phyloP scores from a whole-genome alignment of 2,113 vertebrate genomes.

The Trichomycterus rosablanca region DNA sequence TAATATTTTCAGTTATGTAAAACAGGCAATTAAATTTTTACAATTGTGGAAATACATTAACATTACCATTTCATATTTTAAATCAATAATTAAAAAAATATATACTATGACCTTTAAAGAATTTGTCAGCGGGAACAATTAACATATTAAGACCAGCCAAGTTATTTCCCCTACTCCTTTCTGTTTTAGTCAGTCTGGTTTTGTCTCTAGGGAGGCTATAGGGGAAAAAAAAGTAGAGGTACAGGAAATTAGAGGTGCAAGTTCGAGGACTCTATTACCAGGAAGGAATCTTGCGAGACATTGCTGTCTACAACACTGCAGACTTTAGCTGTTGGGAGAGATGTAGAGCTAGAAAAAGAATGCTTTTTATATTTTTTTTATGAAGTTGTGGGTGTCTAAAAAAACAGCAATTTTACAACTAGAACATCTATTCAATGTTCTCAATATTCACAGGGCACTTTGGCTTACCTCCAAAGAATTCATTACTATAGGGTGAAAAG shows the following conservation, averaged over 20 bases:
- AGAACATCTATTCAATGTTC: slow-evolving; percentile 37
- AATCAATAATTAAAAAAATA: slow-evolving; percentile 49
- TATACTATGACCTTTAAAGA: slow-evolving; percentile 58
- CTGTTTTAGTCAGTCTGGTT: slow-evolving; percentile 25
- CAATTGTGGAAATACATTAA: slow-evolving; percentile 49
- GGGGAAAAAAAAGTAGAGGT: slow-evolving; percentile 54
- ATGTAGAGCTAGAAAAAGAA: neutral
- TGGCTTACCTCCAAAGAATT: slow-evolving; percentile 45
- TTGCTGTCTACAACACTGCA: slow-evolving; percentile 13
- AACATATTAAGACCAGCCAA: slow-evolving; percentile 64
- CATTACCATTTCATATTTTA: slow-evolving; percentile 44
- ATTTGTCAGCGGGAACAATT: slow-evolving; percentile 64
- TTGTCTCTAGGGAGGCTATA: slow-evolving; percentile 60
- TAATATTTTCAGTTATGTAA: too few species aligned
- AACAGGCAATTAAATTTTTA: too few species aligned
- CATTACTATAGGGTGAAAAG: slow-evolving; percentile 56
- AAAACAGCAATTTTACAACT: neutral
- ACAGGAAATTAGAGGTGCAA: slow-evolving; percentile 65
- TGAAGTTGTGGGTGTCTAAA: slow-evolving; percentile 34
- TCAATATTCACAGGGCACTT: slow-evolving; percentile 29
- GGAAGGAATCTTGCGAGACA: slow-evolving; percentile 49
- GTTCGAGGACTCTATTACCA: slow-evolving; percentile 72
- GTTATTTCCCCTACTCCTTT: slow-evolving; percentile 48
- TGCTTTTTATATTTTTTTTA: slow-evolving; percentile 6
- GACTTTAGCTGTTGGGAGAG: slow-evolving; percentile 1